These are phyloP conservation scores for Chaetops frenatus DNA, from an alignment of 2,113 vertebrate species.

Conservation along the genomic window DNA sequence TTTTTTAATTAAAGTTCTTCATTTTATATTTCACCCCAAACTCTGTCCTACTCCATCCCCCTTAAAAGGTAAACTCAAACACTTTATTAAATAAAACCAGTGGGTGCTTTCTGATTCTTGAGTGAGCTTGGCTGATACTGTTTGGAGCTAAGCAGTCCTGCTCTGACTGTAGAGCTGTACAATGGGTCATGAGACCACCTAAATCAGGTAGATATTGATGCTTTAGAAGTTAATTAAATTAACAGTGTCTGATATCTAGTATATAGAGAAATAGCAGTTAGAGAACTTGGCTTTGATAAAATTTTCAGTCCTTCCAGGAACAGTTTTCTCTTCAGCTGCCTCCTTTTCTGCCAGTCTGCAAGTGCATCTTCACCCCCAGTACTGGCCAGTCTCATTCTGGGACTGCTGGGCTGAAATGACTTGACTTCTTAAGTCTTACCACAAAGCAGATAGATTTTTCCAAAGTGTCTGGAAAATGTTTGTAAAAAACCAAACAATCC, in stretches of 20 bases:
- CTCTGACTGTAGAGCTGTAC: not conserved
- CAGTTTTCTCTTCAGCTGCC: not conserved
- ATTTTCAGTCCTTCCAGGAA: not conserved
- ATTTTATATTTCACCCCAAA: fast-evolving
- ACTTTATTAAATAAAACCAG: not conserved
- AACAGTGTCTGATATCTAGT: fast-evolving
- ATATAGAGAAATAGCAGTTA: fast-evolving
- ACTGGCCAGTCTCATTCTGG: not conserved
- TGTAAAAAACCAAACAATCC: not conserved
- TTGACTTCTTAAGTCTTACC: not conserved
- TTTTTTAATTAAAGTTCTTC: not conserved
- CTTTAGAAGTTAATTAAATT: fast-evolving
- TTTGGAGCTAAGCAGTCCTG: not conserved
- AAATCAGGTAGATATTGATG: fast-evolving
- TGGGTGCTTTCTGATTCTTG: fast-evolving
- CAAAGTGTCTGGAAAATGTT: not conserved
- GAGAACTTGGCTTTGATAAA: not conserved
- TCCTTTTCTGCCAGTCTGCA: not conserved
- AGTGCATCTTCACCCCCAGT: not conserved
- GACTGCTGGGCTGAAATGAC: not conserved
- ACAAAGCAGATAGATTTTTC: not conserved
- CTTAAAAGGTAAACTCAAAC: fast-evolving
- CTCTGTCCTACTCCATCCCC: fast-evolving
- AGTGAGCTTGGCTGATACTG: fast-evolving
- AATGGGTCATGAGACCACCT: fast-evolving